These are phyloP conservation scores for Girardinus metallicus DNA, from an alignment of 2,797 vertebrate genomes.

Conservation along the genomic window DNA sequence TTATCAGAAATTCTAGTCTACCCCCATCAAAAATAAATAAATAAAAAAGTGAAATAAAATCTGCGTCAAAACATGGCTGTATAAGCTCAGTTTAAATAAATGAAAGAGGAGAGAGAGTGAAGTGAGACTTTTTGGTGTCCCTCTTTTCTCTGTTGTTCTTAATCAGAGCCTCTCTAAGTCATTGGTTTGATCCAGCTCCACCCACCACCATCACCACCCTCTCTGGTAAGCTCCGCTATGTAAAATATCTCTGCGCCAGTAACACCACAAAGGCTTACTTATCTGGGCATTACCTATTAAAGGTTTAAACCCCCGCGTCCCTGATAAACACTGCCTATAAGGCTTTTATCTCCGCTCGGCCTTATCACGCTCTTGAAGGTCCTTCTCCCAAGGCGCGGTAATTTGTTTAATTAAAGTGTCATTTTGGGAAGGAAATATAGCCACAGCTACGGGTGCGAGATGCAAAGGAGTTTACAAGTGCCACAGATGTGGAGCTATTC, in stretches of 20 bases:
- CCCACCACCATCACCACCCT: constrained; percentile 31
- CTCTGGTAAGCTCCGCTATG: constrained; percentile 75
- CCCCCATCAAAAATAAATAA: constrained; percentile 35
- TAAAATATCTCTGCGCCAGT: constrained; percentile 81
- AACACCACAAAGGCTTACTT: constrained; percentile 87
- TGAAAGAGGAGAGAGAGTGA: constrained; percentile 64
- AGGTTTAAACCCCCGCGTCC: constrained; percentile 82
- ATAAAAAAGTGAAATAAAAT: constrained; percentile 5
- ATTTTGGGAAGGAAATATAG: constrained; percentile 83
- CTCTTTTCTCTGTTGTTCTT: constrained; percentile 52
- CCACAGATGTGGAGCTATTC: constrained; percentile 44
- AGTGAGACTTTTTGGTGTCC: constrained; percentile 59
- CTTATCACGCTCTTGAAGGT: constrained; percentile 83
- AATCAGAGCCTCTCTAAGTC: constrained; percentile 69
- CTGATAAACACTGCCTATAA: constrained; percentile 86
- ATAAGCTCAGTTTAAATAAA: constrained; percentile 53
- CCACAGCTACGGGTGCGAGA: constrained; percentile 54
- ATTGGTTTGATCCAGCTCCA: constrained; percentile 70
- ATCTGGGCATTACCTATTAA: constrained; percentile 88
- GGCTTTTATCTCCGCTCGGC: constrained; percentile 80
- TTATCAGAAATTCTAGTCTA: constrained; percentile 63
- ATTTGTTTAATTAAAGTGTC: constrained; percentile 90
- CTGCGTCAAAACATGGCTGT: constrained; percentile 27
- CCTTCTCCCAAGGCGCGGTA: constrained; percentile 80
- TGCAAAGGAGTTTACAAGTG: constrained; percentile 80